Percentiles rank a stretch among this genome's conserved stretches.
phyloP scores from a whole-genome alignment of 2,113 vertebrate genomes.

The Prietella phreatophila region DNA sequence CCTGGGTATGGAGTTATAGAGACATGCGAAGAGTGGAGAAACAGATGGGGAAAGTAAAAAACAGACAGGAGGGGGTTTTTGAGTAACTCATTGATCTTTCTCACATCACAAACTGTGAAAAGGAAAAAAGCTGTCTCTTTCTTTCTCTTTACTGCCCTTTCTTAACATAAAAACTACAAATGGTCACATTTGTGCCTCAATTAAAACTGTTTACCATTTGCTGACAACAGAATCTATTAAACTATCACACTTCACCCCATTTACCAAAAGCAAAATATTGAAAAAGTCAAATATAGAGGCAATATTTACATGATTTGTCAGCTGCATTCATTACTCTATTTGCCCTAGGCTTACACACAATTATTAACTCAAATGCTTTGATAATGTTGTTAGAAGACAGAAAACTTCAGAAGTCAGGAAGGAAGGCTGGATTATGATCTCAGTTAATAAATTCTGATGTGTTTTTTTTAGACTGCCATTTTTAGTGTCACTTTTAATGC shows the following conservation, averaged over 20 bases:
- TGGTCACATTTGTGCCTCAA: constrained; percentile 22
- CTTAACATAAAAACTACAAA: constrained; percentile 9
- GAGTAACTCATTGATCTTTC: constrained; percentile 26
- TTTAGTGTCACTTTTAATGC: neutral
- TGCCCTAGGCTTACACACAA: neutral
- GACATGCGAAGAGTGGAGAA: neutral
- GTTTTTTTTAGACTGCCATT: neutral
- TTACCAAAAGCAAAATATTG: constrained; percentile 24
- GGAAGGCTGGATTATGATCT: neutral
- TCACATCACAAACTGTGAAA: constrained; percentile 23
- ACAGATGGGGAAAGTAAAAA: neutral
- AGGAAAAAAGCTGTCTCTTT: neutral
- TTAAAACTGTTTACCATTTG: constrained; percentile 14
- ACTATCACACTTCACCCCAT: constrained; percentile 16
- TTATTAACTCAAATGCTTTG: neutral
- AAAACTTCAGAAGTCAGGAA: neutral
- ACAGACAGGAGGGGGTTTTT: neutral
- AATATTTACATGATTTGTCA: constrained; percentile 10
- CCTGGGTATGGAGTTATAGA: neutral
- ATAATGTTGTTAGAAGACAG: constrained; percentile 4
- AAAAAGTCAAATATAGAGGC: constrained; percentile 9
- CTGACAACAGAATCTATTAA: neutral
- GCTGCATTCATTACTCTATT: neutral
- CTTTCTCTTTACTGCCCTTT: neutral
- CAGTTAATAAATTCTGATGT: neutral